Conservation (phyloP, 2,888 invertebrate genomes). For the Helicoverpa assulta region DNA sequence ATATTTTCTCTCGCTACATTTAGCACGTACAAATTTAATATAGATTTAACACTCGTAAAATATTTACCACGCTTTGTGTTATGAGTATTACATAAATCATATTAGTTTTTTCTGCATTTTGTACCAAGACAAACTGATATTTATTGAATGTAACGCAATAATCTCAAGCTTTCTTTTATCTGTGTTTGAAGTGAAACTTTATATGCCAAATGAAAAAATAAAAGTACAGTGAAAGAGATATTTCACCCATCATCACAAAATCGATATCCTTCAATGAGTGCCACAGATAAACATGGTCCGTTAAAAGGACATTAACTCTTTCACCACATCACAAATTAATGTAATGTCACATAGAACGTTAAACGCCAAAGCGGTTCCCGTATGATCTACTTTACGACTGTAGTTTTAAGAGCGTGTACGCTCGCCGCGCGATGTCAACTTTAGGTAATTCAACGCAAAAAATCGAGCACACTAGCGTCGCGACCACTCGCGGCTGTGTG, state of each 20-base stretch:
- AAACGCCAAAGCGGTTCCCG: conserved; percentile 71
- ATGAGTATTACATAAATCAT: conserved; percentile 45
- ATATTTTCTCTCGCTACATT: conserved; percentile 56
- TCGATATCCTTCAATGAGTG: conserved; percentile 11
- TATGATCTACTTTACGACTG: conserved; percentile 82
- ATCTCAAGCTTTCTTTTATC: too few relatives aligned
- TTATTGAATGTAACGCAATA: conserved; percentile 7
- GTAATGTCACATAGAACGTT: conserved; percentile 71
- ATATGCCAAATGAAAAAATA: neutral
- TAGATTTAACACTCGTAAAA: conserved; percentile 56
- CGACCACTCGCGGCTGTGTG: too few relatives aligned
- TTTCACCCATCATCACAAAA: neutral
- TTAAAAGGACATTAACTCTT: conserved; percentile 64
- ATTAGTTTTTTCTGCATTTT: conserved; percentile 30
- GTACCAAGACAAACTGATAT: conserved; percentile 14
- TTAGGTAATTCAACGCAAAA: too few relatives aligned
- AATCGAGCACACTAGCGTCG: too few relatives aligned
- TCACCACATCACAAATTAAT: conserved; percentile 75
- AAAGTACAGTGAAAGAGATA: neutral
- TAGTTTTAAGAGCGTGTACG: too few relatives aligned
- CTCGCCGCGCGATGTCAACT: too few relatives aligned
- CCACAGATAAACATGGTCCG: conserved; percentile 47
- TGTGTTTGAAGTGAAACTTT: too few relatives aligned
- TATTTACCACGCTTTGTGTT: conserved; percentile 56
- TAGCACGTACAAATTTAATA: conserved; percentile 58